phyloP scores from a whole-genome alignment of 2,888 invertebrate species.

The Autographa gamma region DNA sequence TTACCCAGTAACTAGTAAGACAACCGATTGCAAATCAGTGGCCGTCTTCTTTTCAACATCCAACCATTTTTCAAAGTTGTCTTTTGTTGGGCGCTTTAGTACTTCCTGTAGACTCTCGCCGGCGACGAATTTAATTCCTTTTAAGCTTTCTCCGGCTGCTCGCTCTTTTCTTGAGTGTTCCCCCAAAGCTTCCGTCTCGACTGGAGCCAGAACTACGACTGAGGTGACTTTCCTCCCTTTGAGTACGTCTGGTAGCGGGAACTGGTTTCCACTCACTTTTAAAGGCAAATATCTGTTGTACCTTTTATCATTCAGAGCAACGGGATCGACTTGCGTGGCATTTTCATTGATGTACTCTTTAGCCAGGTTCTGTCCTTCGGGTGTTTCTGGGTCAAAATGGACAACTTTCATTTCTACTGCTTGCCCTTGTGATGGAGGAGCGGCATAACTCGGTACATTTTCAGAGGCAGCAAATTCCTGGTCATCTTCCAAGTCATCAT shows the following conservation, averaged over 20 bases:
- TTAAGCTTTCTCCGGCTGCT: conserved; percentile 88
- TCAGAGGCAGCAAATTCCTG: conserved; percentile 89
- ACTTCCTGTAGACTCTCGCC: conserved; percentile 93
- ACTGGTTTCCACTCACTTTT: conserved; percentile 95
- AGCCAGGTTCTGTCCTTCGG: conserved; percentile 92
- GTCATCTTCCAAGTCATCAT: conserved; percentile 84
- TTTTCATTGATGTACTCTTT: conserved; percentile 92
- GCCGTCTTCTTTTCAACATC: conserved; percentile 93
- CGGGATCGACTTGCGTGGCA: conserved; percentile 93
- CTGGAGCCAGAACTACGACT: conserved; percentile 95
- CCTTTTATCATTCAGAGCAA: conserved; percentile 92
- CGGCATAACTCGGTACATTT: conserved; percentile 79
- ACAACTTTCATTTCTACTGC: conserved; percentile 96
- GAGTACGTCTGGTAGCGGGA: conserved; percentile 94
- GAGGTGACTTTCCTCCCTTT: conserved; percentile 94
- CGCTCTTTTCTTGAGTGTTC: conserved; percentile 87
- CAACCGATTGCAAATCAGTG: conserved; percentile 93
- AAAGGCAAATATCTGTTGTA: conserved; percentile 95
- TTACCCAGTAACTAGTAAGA: conserved; percentile 95
- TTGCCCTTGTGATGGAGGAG: conserved; percentile 80
- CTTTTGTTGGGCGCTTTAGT: conserved; percentile 92
- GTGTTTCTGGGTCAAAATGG: conserved; percentile 93
- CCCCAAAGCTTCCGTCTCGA: conserved; percentile 91
- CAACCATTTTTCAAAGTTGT: conserved; percentile 94
- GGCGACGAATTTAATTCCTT: conserved; percentile 92